phyloP scores from a whole-genome alignment of 2,113 vertebrate species.

The Dipodomys merriami region DNA sequence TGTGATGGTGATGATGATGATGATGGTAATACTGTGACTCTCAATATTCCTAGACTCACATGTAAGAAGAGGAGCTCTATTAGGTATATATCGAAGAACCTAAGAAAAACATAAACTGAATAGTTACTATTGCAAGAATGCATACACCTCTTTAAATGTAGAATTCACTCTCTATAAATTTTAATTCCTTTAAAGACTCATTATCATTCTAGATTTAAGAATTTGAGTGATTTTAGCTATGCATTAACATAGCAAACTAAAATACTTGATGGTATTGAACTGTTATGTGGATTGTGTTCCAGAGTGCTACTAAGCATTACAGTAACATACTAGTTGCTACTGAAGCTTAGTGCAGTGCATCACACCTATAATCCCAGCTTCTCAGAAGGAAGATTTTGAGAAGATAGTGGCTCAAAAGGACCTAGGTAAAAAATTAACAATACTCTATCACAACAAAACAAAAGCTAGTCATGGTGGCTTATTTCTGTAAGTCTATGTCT shows the following conservation, averaged over 20 bases:
- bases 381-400: no score
- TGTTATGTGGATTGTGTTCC: not conserved
- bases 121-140: not conserved
- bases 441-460: no score
- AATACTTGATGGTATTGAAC: not conserved
- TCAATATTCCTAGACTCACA: not conserved
- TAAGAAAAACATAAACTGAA: not conserved
- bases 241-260: not conserved
- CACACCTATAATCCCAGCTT: no score
- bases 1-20: not conserved
- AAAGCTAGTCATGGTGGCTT: no score
- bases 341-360: not conserved
- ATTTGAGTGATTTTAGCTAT: not conserved
- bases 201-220: not conserved
- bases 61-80: not conserved
- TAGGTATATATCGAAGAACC: not conserved
- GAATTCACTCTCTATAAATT: not conserved
- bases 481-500: no score
- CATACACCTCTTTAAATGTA: not conserved
- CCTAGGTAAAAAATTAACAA: no score
- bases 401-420: no score
- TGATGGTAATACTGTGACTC: not conserved
- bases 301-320: not conserved
- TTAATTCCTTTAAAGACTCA: not conserved
- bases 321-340: not conserved